Base-by-base conservation (phyloP, 1,140 invertebrate species). In the Magallana angulata region DNA sequence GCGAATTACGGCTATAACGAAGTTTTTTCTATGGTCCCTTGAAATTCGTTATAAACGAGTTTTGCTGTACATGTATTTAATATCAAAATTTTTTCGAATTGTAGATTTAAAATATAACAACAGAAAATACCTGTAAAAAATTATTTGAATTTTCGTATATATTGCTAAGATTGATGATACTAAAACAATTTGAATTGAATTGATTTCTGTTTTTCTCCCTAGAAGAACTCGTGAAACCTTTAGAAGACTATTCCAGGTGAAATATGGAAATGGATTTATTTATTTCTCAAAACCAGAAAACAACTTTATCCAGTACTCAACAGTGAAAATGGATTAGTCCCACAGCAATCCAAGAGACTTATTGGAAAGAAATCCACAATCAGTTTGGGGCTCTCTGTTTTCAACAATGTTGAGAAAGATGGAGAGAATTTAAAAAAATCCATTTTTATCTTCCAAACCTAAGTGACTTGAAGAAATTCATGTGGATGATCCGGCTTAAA, bases 171-270 rank as follows among this genome's bases (percentile, higher is more conserved):
- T 48, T 48, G 1, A 24, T 24, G 24, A 4, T 48, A 48, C 36
- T 48, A 48, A 48, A 4, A 48, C 36, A 48, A 4, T 48, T 48
- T 4, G 5, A 48, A 48, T 4, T 48, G 36, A 48, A 57, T 14
- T 82, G 14, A 56, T 7, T 57, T 7, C 12, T 80, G n/a, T 82
- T 57, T 57, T 57, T 18, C 6, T 82, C 48, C 92, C 60, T 89
- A 95, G 94, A 95, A 82, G 92, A 93, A 48, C 90, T 94, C 87
- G 94, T 95, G n/a, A 94, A 95, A 89, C 94, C 94, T 57, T 88
- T 94, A 84, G 92, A 94, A 84, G 94, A 95, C 85, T 95, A 94
- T 84, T 91, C 93, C 88, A 93, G 93, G 90, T 95, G 94, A 94
- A 86, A 83, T 24, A 86, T 16, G 57, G 14, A 71, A 18, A 24